Evolutionary conservation across 2,797 vertebrate species (phyloP).

Genomic region (Gymnocypris eckloni): DNA sequence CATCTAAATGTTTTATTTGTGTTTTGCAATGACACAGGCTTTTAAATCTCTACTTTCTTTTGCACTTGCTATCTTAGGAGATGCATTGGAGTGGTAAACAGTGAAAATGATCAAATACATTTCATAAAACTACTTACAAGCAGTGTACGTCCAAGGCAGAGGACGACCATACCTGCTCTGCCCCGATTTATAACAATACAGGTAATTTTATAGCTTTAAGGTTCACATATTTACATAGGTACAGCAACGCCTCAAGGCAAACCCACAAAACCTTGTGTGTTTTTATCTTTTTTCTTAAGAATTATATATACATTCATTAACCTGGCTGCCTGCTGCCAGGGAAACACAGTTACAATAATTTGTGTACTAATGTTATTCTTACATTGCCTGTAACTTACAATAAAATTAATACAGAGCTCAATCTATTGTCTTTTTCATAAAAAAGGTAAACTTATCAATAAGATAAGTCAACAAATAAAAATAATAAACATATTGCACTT

Average conservation of each 20-base stretch:
- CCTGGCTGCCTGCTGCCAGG: constrained; percentile 85
- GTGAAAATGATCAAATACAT: constrained; percentile 84
- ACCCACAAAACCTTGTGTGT: constrained; percentile 72
- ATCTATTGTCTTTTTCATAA: constrained; percentile 72
- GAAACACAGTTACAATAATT: constrained; percentile 76
- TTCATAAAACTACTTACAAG: constrained; percentile 80
- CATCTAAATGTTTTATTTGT: constrained; percentile 82
- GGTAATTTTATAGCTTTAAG: constrained; percentile 81
- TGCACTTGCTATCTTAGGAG: constrained; percentile 83
- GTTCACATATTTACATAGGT: constrained; percentile 81
- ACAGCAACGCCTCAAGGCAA: constrained; percentile 72
- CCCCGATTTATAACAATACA: constrained; percentile 69
- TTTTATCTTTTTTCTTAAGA: constrained; percentile 79
- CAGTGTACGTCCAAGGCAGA: constrained; percentile 74
- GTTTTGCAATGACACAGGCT: constrained; percentile 81
- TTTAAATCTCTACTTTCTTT: constrained; percentile 52
- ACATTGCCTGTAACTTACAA: constrained; percentile 73
- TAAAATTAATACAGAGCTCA: constrained; percentile 80
- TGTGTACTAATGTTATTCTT: constrained; percentile 73
- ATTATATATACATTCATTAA: constrained; percentile 83
- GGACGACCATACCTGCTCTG: constrained; percentile 64
- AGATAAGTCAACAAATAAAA: constrained; percentile 69
- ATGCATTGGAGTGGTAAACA: constrained; percentile 87
- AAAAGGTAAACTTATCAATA: constrained; percentile 69
- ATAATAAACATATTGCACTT: constrained; percentile 93